phyloP scores from a whole-genome alignment of 2,797 vertebrate genomes.

The Falco cherrug region DNA sequence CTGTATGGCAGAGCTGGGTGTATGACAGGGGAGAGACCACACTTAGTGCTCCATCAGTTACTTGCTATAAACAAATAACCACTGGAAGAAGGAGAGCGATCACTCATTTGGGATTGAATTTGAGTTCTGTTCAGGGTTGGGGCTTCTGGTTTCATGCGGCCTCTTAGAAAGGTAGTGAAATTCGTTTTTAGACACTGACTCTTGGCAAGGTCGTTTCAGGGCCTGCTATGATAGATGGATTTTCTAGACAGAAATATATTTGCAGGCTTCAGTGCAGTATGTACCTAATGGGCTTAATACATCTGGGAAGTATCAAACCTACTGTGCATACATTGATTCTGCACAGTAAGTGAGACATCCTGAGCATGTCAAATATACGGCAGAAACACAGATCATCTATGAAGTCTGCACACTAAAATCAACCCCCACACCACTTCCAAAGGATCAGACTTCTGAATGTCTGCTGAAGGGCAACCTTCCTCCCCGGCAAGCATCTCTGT shows the following conservation, averaged over 20 bases:
- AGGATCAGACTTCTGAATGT: background rate
- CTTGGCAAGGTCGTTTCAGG: background rate
- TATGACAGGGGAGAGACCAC: background rate
- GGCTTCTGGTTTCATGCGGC: background rate
- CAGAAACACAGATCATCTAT: background rate
- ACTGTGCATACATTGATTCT: background rate
- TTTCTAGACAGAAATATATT: background rate
- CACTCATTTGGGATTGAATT: background rate
- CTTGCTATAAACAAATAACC: background rate
- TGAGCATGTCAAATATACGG: background rate
- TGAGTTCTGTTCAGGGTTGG: background rate
- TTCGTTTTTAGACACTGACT: background rate
- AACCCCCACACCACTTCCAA: background rate
- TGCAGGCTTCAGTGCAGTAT: background rate
- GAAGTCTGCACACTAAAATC: background rate
- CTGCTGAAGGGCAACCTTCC: background rate
- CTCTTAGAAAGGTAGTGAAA: background rate
- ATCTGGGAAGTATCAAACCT: background rate
- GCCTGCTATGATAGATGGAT: background rate
- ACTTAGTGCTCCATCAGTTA: background rate
- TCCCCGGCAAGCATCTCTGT: accelerated
- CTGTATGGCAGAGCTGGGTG: background rate
- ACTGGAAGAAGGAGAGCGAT: background rate
- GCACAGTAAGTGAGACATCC: background rate
- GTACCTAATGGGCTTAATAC: background rate